Percentiles rank a stretch among this genome's conserved stretches.
Evolutionary conservation across 1,140 invertebrate genomes (phyloP).

Genomic region (Adelges cooleyi): DNA sequence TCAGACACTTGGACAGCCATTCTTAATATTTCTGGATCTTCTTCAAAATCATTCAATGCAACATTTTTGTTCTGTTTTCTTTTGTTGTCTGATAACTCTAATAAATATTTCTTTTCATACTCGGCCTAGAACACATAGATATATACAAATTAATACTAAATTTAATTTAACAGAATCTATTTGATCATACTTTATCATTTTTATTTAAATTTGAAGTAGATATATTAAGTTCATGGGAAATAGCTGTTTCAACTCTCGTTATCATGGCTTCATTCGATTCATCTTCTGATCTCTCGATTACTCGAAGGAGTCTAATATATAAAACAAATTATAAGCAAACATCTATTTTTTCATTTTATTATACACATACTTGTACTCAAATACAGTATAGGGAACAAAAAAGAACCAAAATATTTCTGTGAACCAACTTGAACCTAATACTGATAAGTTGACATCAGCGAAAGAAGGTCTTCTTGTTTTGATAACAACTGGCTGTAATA

Average conservation of each 20-base stretch:
- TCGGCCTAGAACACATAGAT: background rate
- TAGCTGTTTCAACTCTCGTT: constrained; percentile 7
- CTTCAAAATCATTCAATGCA: background rate
- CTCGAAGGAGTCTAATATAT: constrained; percentile 2
- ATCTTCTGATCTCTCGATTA: background rate
- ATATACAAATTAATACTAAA: too few species aligned
- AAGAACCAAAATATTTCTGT: constrained; percentile 43
- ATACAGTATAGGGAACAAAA: constrained; percentile 43
- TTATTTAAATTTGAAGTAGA: constrained; percentile 10
- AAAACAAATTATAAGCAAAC: too few species aligned
- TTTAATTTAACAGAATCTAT: background rate
- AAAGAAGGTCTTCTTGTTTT: constrained; percentile 34
- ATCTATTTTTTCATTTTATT: too few species aligned
- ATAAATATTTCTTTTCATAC: constrained; percentile 1
- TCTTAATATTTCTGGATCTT: constrained; percentile 15
- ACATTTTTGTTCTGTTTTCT: background rate
- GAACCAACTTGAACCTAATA: constrained; percentile 36
- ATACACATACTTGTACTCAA: constrained; percentile 39
- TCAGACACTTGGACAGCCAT: constrained; percentile 20
- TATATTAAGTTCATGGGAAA: constrained; percentile 15
- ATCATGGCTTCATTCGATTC: constrained; percentile 2
- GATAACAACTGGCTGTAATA: constrained; percentile 35
- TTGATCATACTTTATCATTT: constrained; percentile 6
- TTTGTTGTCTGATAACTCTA: background rate
- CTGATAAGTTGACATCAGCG: constrained; percentile 38